Conservation (phyloP, 2,113 vertebrate genomes). For the Thymallus thymallus region DNA sequence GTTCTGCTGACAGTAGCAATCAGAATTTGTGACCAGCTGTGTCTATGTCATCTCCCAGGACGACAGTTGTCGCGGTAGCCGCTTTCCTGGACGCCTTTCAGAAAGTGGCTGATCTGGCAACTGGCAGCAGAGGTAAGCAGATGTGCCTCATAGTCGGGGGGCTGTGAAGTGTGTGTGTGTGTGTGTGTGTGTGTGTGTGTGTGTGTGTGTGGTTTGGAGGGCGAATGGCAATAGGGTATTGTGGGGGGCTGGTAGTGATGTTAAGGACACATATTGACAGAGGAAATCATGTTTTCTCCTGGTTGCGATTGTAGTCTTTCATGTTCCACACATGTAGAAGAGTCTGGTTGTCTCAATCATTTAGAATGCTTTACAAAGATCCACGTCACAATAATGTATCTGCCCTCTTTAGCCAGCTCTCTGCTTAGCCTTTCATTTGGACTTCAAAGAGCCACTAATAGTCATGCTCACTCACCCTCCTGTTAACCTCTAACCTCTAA, state of each 20-base stretch:
- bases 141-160: neutral
- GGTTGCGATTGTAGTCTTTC: too few relatives aligned
- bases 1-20: neutral
- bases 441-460: conserved; percentile 20
- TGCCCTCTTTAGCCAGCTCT: too few relatives aligned
- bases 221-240: too few relatives aligned
- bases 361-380: too few relatives aligned
- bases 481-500: too few relatives aligned
- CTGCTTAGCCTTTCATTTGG: too few relatives aligned
- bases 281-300: too few relatives aligned
- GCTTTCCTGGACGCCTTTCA: conserved; percentile 81
- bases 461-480: conserved; percentile 34
- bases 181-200: conserved; percentile 18
- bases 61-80: conserved; percentile 70
- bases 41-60: conserved; percentile 59
- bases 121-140: conserved; percentile 74
- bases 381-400: too few relatives aligned
- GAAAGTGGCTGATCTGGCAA: conserved; percentile 80
- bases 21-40: conserved; percentile 15
- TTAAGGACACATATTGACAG: too few relatives aligned
- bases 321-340: too few relatives aligned
- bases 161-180: neutral
- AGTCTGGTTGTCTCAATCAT: too few relatives aligned
- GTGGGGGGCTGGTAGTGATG: too few relatives aligned
- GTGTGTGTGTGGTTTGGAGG: conserved; percentile 11